Percentiles rank a stretch among this genome's conserved stretches.
Conservation (phyloP, 1,140 invertebrate species). For the Caenorhabditis tropicalis region DNA sequence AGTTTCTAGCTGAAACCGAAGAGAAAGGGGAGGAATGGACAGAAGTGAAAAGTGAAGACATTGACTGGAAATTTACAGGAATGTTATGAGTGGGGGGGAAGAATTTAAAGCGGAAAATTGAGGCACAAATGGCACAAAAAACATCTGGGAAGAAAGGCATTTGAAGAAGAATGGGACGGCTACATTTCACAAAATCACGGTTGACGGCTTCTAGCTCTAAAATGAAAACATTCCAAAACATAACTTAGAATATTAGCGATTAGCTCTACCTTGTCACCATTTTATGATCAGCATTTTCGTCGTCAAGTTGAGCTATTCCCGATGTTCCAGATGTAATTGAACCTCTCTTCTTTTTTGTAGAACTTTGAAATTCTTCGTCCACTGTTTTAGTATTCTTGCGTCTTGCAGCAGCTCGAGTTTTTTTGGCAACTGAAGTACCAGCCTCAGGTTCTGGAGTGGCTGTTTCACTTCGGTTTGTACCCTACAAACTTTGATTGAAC, state of each 20-base stretch:
- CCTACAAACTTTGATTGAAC: too few relatives aligned
- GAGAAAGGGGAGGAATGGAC: neutral
- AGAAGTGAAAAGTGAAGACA: neutral
- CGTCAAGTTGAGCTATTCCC: neutral
- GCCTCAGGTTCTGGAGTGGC: slow-evolving; percentile 6
- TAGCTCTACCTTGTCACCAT: slow-evolving; percentile 37
- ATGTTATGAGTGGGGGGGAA: neutral
- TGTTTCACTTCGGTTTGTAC: slow-evolving; percentile 20
- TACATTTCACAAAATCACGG: slow-evolving; percentile 29
- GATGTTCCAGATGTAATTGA: neutral
- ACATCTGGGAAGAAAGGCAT: neutral
- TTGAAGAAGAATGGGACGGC: slow-evolving; percentile 26
- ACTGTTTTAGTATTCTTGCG: slow-evolving; percentile 1
- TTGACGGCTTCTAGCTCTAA: slow-evolving; percentile 43
- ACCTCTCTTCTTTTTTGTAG: slow-evolving; percentile 14
- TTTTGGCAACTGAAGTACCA: slow-evolving; percentile 11
- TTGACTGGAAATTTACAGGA: neutral
- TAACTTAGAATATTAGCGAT: neutral
- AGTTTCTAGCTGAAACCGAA: neutral
- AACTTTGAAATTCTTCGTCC: neutral
- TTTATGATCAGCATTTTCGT: slow-evolving; percentile 28
- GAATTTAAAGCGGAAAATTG: slow-evolving; percentile 5
- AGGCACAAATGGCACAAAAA: slow-evolving; percentile 33
- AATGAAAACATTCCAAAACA: slow-evolving; percentile 1
- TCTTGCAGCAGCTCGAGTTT: slow-evolving; percentile 13